Evolutionary conservation across 2,888 invertebrate genomes (phyloP), one percentile per base, ranked within the genome.

Genomic region (Sipha maydis): DNA sequence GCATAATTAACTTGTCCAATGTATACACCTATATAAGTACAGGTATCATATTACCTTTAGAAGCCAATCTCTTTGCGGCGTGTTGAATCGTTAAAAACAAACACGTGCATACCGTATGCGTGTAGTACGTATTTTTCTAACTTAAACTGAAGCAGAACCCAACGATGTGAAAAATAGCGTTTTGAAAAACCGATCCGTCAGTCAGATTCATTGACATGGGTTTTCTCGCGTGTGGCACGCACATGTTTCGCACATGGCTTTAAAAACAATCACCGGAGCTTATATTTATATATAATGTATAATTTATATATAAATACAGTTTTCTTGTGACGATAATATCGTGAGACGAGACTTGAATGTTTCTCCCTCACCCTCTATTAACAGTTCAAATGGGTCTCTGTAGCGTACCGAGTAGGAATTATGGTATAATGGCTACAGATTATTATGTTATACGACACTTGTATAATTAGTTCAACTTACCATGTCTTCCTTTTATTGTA

Each of bases 71-170:
- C 34, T 17, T 76, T 31, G 21, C 8, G 61, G 69, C 25, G 54
- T 54, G 69, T 85, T 69, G 69, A 69, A 77, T 85, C 34, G 41
- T 41, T 56, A 54, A 25, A 54, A 3, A 9, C 21, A 31, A 54
- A 78, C 85, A 85, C 85, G 77, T 85, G 85, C 77, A 48, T 17
- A 14, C 76, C 61, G 84, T 31, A 85, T 85, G 76, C 31, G n/a
- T 19, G 25, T 94, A 8, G n/a, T 14, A 17, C 94, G n/a, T 69
- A 69, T 61, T 71, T 79, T 83, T 83, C 56, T 56, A 71, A 31
- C n/a, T 34, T 19, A 19, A 41, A 25, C 21, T 61, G 28, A 17
- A 21, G 19, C 77, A 31, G 67, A 85, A 85, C 48, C 67, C 38
- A 9, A 19, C 34, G 41, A 41, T 8, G 8, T 54, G 9, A 83